Percentiles rank a stretch among this genome's conserved stretches.
phyloP scores from a whole-genome alignment of 2,113 vertebrate genomes.

The Neofelis nebulosa region DNA sequence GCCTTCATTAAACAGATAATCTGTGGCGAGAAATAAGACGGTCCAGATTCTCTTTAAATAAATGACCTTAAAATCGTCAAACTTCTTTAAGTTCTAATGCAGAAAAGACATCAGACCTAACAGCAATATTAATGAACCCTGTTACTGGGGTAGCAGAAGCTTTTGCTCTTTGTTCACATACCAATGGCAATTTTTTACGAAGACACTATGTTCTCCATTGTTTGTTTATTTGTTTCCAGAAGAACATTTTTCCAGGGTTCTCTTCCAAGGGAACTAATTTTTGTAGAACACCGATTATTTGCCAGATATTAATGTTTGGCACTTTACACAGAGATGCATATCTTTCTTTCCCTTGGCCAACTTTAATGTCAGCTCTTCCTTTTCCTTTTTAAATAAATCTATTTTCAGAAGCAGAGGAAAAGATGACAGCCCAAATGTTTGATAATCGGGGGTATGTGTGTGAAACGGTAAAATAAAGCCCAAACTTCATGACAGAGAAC shows the following conservation, averaged over 20 bases:
- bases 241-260: background rate
- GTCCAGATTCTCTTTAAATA: constrained; percentile 5
- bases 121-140: background rate
- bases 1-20: background rate
- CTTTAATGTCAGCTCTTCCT: background rate
- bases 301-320: background rate
- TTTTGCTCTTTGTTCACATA: background rate
- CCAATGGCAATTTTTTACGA: background rate
- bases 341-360: background rate
- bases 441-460: background rate
- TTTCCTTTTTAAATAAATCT: background rate
- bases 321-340: background rate
- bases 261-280: constrained; percentile 18
- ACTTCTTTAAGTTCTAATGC: background rate
- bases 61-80: background rate
- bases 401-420: background rate
- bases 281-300: background rate
- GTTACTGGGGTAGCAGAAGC: background rate
- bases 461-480: background rate
- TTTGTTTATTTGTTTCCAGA: background rate
- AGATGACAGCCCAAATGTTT: background rate
- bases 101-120: constrained; percentile 8
- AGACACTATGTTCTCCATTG: background rate
- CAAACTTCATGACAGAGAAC: background rate
- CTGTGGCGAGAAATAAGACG: background rate